A percentile compares a stretch with the other conserved stretches of the same genome.
Evolutionary conservation across 2,113 vertebrate species (phyloP).

Genomic region (Vireo altiloquus): DNA sequence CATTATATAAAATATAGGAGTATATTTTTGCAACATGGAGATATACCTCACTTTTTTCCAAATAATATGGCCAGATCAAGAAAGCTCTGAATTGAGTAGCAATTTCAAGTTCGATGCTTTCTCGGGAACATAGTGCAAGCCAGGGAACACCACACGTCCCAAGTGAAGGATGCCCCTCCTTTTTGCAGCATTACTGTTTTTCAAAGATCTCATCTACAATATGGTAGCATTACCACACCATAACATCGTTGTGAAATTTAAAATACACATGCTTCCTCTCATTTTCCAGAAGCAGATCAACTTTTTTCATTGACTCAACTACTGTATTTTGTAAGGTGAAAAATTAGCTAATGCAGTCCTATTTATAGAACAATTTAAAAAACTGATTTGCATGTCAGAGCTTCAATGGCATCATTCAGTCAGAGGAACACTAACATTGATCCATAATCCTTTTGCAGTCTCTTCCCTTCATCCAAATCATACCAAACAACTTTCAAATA

Average conservation of each 20-base stretch:
- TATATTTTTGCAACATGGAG: neutral
- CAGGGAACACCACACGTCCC: neutral
- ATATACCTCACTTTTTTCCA: neutral
- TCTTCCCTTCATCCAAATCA: neutral
- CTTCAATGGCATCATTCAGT: neutral
- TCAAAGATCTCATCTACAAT: neutral
- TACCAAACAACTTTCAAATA: neutral
- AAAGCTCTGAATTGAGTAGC: neutral
- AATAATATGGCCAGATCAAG: neutral
- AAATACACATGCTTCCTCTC: neutral
- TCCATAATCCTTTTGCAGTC: neutral
- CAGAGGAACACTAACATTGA: neutral
- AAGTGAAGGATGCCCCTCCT: neutral
- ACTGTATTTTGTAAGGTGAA: neutral
- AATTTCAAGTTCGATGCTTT: neutral
- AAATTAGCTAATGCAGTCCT: neutral
- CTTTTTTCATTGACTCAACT: neutral
- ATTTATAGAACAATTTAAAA: neutral
- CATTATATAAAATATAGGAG: neutral
- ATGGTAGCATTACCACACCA: rapidly evolving
- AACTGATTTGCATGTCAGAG: neutral
- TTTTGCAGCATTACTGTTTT: neutral
- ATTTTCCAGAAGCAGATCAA: neutral
- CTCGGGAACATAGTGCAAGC: neutral
- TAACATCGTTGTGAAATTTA: neutral